Evolutionary conservation across 2,888 invertebrate species (phyloP), one percentile per base, ranked within the genome.

Genomic region (Tineola bisselliella): DNA sequence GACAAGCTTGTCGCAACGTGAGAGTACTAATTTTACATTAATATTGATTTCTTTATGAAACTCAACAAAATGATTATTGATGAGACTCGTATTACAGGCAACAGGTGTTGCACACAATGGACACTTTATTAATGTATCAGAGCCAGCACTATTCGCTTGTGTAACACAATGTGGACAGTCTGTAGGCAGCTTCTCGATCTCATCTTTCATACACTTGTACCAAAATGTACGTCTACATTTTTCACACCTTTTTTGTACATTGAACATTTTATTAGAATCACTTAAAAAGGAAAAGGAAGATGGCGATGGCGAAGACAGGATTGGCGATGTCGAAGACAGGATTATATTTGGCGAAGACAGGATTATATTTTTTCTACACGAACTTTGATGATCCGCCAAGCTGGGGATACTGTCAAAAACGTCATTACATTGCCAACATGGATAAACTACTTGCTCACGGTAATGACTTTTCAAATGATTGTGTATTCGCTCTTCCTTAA

Each of bases 341-440:
- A n/a, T n/a, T n/a, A n/a, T n/a, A n/a, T n/a, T n/a, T n/a, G n/a
- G n/a, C n/a, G n/a, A n/a, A n/a, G n/a, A n/a, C n/a, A n/a, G n/a
- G n/a, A n/a, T 25, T 2, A 6, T 25, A 25, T 2, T 25, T 6
- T 2, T 25, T 25, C 6, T 2, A 25, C 25, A 25, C 6, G 25
- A 2, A 25, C 2, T 25, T 4, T 25, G 25, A 65, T 87, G 86
- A 8, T 68, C 64, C 43, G 84, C 62, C 61, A 84, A 69, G 60
- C 52, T 63, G 31, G 66, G 58, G 12, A 75, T 67, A 54, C 74
- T 69, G 44, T 72, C 69, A 62, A 72, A 79, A 43, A 71, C 64
- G 13, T 63, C 61, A 12, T 76, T 75, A 66, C 87, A 87, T 15
- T 66, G 66, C 78, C 79, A 81, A 67, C 87, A 87, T 33, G 83